Evolutionary conservation across 1,140 invertebrate genomes (phyloP).

Genomic region (Muscidifurax raptorellus): DNA sequence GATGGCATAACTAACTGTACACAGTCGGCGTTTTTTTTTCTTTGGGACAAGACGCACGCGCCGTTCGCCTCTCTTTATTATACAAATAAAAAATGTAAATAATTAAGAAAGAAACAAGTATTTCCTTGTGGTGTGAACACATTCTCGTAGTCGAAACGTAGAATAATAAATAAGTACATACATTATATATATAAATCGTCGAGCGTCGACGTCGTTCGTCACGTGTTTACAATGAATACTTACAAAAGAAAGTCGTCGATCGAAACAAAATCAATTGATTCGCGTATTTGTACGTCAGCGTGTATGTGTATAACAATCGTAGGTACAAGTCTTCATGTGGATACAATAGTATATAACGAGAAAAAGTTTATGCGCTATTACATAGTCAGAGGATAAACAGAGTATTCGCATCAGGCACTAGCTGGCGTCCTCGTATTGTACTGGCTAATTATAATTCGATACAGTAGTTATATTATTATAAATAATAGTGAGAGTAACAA

Average conservation of each 20-base stretch:
- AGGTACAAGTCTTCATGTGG: neutral
- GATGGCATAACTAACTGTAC: constrained; percentile 42
- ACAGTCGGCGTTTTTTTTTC: constrained; percentile 53
- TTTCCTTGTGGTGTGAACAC: constrained; percentile 24
- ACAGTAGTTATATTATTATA: constrained; percentile 26
- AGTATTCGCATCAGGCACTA: constrained; percentile 63
- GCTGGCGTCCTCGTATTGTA: constrained; percentile 54
- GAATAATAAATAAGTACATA: neutral
- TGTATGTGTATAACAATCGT: neutral
- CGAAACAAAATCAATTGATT: constrained; percentile 1
- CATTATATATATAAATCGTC: neutral
- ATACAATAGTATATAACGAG: neutral
- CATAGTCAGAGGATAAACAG: constrained; percentile 39
- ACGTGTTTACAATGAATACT: neutral
- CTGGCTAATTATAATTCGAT: constrained; percentile 35
- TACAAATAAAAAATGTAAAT: constrained; percentile 58
- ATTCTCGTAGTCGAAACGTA: neutral
- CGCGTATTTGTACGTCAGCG: neutral
- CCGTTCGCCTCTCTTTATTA: constrained; percentile 65
- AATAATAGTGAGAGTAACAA: constrained; percentile 19
- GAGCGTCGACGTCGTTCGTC: constrained; percentile 4
- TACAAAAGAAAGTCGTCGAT: constrained; percentile 13
- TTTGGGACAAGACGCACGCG: constrained; percentile 62
- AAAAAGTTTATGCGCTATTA: neutral
- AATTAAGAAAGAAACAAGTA: constrained; percentile 44